phyloP scores from a whole-genome alignment of 2,797 vertebrate genomes.

The Dicrostonyx torquatus region DNA sequence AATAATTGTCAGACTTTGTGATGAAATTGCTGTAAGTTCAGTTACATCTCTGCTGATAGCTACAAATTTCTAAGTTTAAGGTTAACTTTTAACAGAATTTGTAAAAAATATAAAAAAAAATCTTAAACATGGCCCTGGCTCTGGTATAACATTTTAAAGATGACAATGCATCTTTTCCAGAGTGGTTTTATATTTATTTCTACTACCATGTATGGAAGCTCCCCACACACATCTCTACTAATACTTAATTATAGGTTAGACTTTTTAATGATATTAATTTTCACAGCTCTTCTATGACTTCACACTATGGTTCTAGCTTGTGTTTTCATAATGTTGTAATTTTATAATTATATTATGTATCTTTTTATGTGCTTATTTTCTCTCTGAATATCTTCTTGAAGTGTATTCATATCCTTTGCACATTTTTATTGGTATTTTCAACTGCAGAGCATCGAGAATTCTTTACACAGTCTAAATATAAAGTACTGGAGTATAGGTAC shows the following conservation, averaged over 20 bases:
- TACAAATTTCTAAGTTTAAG: conserved; percentile 87
- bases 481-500: neutral
- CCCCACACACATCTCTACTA: neutral
- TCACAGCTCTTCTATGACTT: neutral
- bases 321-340: neutral
- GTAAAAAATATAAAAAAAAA: conserved; percentile 86
- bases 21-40: conserved; percentile 81
- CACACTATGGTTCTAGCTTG: neutral
- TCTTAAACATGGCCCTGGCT: conserved; percentile 80
- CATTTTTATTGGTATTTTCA: neutral
- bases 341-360: neutral
- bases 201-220: neutral
- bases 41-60: conserved; percentile 89
- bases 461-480: neutral
- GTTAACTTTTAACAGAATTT: conserved; percentile 85
- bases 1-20: conserved; percentile 86
- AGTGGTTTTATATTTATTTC: neutral
- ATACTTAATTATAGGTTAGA: neutral
- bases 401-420: neutral
- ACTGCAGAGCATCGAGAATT: neutral
- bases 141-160: conserved; percentile 30
- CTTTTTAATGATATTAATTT: neutral
- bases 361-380: neutral
- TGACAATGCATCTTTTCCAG: neutral
- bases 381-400: neutral